A percentile compares a stretch with the other conserved stretches of the same genome.
These are phyloP conservation scores for Cyphomyrus discorhynchus DNA, from an alignment of 2,113 vertebrate species.

Conservation along the genomic window DNA sequence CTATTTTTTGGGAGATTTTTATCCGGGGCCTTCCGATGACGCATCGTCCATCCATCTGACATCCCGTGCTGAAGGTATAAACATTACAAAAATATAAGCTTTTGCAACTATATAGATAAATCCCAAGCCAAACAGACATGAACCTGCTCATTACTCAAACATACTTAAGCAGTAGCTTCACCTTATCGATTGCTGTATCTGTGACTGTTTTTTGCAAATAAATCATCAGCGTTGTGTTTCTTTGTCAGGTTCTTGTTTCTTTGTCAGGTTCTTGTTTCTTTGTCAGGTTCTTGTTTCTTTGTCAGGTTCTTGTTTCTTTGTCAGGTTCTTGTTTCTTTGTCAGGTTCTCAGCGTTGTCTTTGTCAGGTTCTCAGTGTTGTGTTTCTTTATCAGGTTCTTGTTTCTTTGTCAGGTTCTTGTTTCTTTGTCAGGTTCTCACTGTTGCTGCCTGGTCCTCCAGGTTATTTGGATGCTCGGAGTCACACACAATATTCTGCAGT, in stretches of 20 bases:
- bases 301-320: not conserved
- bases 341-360: too few relatives aligned
- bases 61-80: not conserved
- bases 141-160: not conserved
- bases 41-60: not conserved
- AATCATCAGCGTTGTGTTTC: not conserved
- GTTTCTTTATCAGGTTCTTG: not conserved
- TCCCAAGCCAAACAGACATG: not conserved
- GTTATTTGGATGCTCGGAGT: not conserved
- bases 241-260: not conserved
- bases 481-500: not conserved
- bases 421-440: not conserved
- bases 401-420: not conserved
- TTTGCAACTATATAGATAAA: not conserved
- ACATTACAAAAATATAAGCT: not conserved
- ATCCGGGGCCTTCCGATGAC: not conserved
- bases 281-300: not conserved
- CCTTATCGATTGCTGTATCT: not conserved
- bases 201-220: not conserved
- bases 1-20: not conserved
- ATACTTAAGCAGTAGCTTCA: not conserved
- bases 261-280: too few relatives aligned
- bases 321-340: not conserved
- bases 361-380: not conserved
- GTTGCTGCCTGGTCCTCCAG: not conserved